Conservation (phyloP, 1,140 invertebrate genomes). For the Homarus americanus region DNA sequence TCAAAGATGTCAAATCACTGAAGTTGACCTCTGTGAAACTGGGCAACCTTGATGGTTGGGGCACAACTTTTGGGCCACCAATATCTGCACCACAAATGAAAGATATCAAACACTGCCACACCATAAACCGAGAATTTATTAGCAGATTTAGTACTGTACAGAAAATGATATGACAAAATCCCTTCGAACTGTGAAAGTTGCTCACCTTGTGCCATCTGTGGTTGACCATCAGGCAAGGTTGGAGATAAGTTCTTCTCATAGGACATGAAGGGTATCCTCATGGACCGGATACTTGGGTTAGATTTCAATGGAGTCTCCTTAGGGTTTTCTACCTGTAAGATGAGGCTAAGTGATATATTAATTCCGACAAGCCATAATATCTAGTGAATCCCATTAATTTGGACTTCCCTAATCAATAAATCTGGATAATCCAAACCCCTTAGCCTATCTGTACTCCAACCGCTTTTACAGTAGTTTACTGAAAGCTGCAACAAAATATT, state of each 20-base stretch:
- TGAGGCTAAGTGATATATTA: too few relatives aligned
- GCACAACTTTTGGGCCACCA: conserved; percentile 5
- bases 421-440: too few relatives aligned
- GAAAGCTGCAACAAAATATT: too few relatives aligned
- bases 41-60: conserved; percentile 46
- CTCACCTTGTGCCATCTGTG: not conserved
- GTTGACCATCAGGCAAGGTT: not conserved
- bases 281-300: not conserved
- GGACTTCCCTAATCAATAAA: too few relatives aligned
- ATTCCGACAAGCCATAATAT: too few relatives aligned
- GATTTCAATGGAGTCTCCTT: conserved; percentile 15
- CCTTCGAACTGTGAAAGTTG: not conserved
- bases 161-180: not conserved
- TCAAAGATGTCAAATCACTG: conserved; percentile 64
- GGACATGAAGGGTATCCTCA: conserved; percentile 42
- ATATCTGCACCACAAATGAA: not conserved
- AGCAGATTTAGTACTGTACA: not conserved
- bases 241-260: not conserved
- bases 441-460: too few relatives aligned
- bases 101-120: too few relatives aligned
- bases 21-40: conserved; percentile 73
- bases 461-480: too few relatives aligned
- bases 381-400: too few relatives aligned
- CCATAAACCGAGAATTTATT: not conserved
- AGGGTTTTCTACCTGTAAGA: conserved; percentile 54